phyloP scores from a whole-genome alignment of 2,888 invertebrate species.

The Pediacus dermestoides region DNA sequence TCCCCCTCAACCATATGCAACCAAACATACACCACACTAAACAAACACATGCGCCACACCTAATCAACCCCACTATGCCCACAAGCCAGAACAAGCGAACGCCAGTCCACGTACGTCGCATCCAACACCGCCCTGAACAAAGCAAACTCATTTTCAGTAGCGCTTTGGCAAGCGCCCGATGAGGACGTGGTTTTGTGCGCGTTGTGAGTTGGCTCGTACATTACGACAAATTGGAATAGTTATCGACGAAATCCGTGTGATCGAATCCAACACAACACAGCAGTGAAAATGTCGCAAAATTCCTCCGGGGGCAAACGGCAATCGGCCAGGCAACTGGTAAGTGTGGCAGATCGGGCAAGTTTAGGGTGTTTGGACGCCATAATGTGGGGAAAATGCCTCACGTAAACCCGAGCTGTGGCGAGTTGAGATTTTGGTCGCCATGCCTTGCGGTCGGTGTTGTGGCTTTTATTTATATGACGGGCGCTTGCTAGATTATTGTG shows the following conservation, averaged over 20 bases:
- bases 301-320: constrained; percentile 58
- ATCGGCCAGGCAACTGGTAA: constrained; percentile 61
- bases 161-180: constrained; percentile 41
- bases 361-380: constrained; percentile 52
- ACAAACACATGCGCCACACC: no score
- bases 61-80: no score
- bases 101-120: no score
- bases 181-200: constrained; percentile 35
- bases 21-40: no score
- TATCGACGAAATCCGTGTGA: constrained; percentile 44
- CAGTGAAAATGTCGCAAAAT: constrained; percentile 39
- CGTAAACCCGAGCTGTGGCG: constrained; percentile 49
- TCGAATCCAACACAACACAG: no score
- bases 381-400: constrained; percentile 62
- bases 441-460: constrained; percentile 27
- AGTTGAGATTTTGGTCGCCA: constrained; percentile 35
- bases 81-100: no score
- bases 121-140: constrained; percentile 9
- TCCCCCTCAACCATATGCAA: no score
- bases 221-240: constrained; percentile 36
- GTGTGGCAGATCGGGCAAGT: constrained; percentile 39
- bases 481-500: constrained; percentile 15
- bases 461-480: constrained; percentile 22
- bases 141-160: constrained; percentile 40
- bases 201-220: constrained; percentile 25